Base-by-base conservation (phyloP, 2,888 invertebrate genomes). In the Sericinus montela region DNA sequence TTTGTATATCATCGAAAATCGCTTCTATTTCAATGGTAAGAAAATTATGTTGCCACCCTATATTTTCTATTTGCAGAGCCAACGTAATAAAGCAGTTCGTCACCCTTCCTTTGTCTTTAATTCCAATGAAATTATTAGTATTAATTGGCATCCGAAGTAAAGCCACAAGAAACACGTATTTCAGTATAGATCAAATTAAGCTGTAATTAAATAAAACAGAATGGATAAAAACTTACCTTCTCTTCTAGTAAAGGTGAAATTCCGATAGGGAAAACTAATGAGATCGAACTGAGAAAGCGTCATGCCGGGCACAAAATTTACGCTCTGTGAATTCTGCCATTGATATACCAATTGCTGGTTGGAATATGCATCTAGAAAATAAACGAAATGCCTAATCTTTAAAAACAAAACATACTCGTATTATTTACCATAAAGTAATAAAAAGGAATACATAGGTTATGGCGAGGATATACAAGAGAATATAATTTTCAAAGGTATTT, bases 271-370 rank as follows among this genome's bases (percentile, higher is more conserved):
- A 71, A 92, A 95, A 69, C 95, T 95, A 81, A 96, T 96, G 58
- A 98, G 91, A 78, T 97, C 97, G 73, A 98, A 98, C 80, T 98
- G 98, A 1, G 97, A 97, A 13, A 98, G 89, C 0, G 96, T 94
- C 94, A 98, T 96, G 41, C 96, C 97, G 0, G 95, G 94, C 3
- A 95, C 95, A 72, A 97, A 95, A 70, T 93, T 95, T 0, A 98
- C 96, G 45, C 96, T 95, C 51, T 93, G 91, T 1, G 93, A 92
- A 67, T 92, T 93, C 69, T 95, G 94, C 97, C 97, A 98, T 62
- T 94, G 93, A 80, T 97, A 98, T 16, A 95, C 91, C 48, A 98
- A 83, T 70, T 97, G 95, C 57, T 94, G 92, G 51, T 94, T 93
- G 2, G 96, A 96, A 74, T 97, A 97, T 0, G 97, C 97, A 85